These are phyloP conservation scores for Orthosia cruda DNA, from an alignment of 2,888 invertebrate species.

Conservation along the genomic window DNA sequence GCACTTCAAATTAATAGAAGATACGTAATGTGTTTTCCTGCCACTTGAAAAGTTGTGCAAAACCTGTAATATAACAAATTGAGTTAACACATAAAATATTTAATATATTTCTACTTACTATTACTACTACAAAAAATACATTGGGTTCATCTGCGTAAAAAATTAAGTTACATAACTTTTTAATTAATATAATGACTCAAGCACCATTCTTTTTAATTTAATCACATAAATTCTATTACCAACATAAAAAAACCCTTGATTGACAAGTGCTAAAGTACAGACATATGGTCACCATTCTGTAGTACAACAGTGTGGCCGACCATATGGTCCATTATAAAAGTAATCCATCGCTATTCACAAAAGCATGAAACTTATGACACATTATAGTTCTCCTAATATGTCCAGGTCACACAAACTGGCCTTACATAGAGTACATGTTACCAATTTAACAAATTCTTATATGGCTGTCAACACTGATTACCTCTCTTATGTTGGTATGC, in stretches of 20 bases:
- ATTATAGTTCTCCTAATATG: slow-evolving; percentile 72
- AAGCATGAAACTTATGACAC: slow-evolving; percentile 67
- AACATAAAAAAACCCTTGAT: slow-evolving; percentile 17
- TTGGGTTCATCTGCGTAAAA: too few species aligned
- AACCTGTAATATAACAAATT: background rate
- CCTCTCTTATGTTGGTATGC: slow-evolving; percentile 59
- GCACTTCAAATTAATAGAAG: slow-evolving; percentile 9
- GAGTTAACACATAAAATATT: background rate
- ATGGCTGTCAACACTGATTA: slow-evolving; percentile 73
- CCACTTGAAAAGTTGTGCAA: slow-evolving; percentile 1
- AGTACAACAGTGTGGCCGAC: slow-evolving; percentile 37
- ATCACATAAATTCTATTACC: slow-evolving; percentile 11
- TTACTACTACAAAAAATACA: background rate
- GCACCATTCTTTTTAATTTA: background rate
- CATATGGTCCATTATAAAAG: slow-evolving; percentile 65
- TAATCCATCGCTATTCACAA: slow-evolving; percentile 60
- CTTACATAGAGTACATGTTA: slow-evolving; percentile 68
- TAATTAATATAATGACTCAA: background rate
- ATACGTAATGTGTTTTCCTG: slow-evolving; percentile 10
- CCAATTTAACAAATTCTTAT: slow-evolving; percentile 74
- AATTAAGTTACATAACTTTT: too few species aligned
- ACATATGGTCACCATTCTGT: slow-evolving; percentile 58
- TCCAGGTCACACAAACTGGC: slow-evolving; percentile 65
- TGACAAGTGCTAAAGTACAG: slow-evolving; percentile 14
- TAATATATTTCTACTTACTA: background rate